A percentile compares a stretch with the other conserved stretches of the same genome.
These are phyloP conservation scores for Spicauda simplicius DNA, from an alignment of 2,888 invertebrate species.

Conservation along the genomic window DNA sequence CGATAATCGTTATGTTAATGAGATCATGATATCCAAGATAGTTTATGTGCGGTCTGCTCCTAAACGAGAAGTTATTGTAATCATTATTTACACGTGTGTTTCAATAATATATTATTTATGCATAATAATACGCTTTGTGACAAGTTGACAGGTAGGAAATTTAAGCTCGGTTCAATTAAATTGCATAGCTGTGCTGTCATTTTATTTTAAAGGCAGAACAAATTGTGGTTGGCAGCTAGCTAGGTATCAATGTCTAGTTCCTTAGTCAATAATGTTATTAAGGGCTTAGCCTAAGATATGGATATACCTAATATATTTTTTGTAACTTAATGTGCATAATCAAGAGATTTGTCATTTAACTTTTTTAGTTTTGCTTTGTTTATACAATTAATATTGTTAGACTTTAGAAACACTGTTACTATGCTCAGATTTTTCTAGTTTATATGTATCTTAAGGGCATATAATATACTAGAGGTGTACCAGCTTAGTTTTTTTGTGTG, in stretches of 20 bases:
- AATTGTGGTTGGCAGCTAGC: conserved; percentile 11
- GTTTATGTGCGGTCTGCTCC: conserved; percentile 15
- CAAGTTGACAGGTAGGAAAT: conserved; percentile 26
- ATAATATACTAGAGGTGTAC: too few relatives aligned
- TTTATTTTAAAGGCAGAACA: conserved; percentile 15
- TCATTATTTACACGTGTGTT: conserved; percentile 20
- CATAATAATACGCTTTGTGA: conserved; percentile 13
- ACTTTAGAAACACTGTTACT: too few relatives aligned
- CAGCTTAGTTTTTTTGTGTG: too few relatives aligned
- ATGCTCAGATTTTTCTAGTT: too few relatives aligned
- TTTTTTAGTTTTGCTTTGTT: too few relatives aligned
- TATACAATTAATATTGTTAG: too few relatives aligned
- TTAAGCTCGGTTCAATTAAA: conserved; percentile 16
- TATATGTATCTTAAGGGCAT: too few relatives aligned
- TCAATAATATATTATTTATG: conserved; percentile 22
- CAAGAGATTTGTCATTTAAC: too few relatives aligned
- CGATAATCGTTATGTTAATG: conserved; percentile 51
- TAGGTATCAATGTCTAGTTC: conserved; percentile 7
- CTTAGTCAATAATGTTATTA: conserved; percentile 1
- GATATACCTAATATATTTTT: background rate
- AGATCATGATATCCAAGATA: conserved; percentile 44
- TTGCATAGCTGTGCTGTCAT: conserved; percentile 14
- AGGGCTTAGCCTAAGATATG: background rate
- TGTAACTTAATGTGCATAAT: background rate
- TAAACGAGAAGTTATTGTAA: conserved; percentile 24